Conservation (phyloP, 2,113 vertebrate genomes). For the Pampusana beccarii region DNA sequence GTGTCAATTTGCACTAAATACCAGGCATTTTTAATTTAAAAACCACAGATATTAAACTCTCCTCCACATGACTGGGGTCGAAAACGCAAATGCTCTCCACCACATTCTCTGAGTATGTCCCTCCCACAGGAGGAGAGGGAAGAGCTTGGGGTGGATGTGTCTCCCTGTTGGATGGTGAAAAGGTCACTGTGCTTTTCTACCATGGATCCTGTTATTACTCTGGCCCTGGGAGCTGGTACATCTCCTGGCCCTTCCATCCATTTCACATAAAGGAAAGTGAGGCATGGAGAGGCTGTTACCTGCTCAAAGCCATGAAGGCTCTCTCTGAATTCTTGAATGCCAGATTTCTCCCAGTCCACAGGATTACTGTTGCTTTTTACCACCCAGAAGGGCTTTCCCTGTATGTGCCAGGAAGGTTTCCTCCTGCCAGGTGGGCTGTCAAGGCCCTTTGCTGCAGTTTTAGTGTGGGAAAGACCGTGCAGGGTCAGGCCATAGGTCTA, state of each 20-base stretch:
- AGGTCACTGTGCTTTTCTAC: not conserved
- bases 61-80: rapidly evolving
- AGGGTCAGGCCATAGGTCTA: not conserved
- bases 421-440: not conserved
- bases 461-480: not conserved
- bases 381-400: not conserved
- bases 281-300: not conserved
- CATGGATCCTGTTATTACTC: not conserved
- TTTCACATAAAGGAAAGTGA: not conserved
- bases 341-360: not conserved
- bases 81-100: not conserved
- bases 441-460: not conserved
- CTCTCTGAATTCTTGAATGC: not conserved
- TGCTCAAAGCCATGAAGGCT: not conserved
- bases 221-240: not conserved
- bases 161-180: not conserved
- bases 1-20: not conserved
- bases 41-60: not conserved
- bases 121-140: not conserved
- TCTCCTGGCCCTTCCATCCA: not conserved
- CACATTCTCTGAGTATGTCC: rapidly evolving
- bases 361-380: not conserved
- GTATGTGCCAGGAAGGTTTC: not conserved
- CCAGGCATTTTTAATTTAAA: not conserved
- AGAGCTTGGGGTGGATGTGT: rapidly evolving